phyloP scores from a whole-genome alignment of 92 coral and sea anemone species.

The Palythoa heliodiscus region DNA sequence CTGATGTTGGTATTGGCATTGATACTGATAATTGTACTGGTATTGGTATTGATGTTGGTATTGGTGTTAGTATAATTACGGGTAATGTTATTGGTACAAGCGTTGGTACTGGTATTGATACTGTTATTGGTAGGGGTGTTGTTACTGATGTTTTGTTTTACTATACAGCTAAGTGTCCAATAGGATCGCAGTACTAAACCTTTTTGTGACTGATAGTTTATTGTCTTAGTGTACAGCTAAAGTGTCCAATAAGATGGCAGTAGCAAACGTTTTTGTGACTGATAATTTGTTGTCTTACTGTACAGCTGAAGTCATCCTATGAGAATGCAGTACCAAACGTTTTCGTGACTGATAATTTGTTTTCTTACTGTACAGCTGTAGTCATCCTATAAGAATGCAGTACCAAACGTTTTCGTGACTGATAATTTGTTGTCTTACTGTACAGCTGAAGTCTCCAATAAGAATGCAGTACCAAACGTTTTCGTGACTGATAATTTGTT shows the following conservation, averaged over 20 bases:
- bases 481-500: constrained; percentile 26
- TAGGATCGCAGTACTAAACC: constrained; percentile 58
- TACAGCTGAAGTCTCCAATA: constrained; percentile 77
- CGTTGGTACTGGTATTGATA: background rate
- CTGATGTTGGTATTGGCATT: no score
- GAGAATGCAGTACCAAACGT: constrained; percentile 54
- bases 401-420: constrained; percentile 54
- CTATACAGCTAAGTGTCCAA: constrained; percentile 71
- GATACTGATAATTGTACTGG: no score
- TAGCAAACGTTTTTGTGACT: constrained; percentile 54
- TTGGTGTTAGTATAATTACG: no score
- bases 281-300: background rate
- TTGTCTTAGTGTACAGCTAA: constrained; percentile 58
- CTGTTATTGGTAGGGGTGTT: no score
- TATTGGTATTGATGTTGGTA: no score
- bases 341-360: constrained; percentile 33
- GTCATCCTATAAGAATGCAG: constrained; percentile 69
- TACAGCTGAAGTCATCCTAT: no score
- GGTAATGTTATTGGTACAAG: background rate
- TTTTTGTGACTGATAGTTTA: constrained; percentile 28
- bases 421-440: background rate
- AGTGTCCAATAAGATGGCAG: constrained; percentile 68
- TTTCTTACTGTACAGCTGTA: constrained; percentile 58
- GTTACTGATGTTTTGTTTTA: background rate
- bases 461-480: constrained; percentile 56